Base-by-base conservation (phyloP, 2,888 invertebrate genomes). In the Erpobdella octoculata region DNA sequence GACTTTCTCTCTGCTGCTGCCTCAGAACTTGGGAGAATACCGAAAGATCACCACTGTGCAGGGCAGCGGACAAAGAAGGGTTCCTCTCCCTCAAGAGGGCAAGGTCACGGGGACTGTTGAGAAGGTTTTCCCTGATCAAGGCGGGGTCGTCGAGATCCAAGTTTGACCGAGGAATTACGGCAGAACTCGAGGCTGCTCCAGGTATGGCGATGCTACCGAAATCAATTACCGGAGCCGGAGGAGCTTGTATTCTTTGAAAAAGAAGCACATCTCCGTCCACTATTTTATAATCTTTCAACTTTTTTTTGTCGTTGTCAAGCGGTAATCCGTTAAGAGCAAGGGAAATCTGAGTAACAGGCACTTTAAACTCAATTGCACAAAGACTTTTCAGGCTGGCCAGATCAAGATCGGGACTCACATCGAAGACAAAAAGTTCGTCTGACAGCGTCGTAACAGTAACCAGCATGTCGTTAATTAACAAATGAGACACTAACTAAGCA, bases 391-490 rank as follows among this genome's bases (percentile, higher is more conserved):
- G 93, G 85, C 94, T 94, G 83, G 93, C 93, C 78, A 96, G 84
- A 83, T 95, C 95, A 81, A 96, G 86, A 79, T 96, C 95, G 82
- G 92, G 93, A 74, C 91, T 90, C 33, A 95, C 93, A 80, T 95
- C 95, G 78, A 96, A 85, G 73, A 90, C 88, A 86, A 93, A 93
- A 76, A 94, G 89, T 79, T 90, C 89, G 84, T 93, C 94, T 77
- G 89, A 88, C 76, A 92, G 85, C 72, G 93, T 93, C 48, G 93
- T 91, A 76, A 95, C 91, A 75, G 93, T 94, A 79, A 95, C 88
- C 87, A 91, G 92, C 95, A 95, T 95, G 80, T 83, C 78, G 53
- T 53, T 53, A n/a, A n/a, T n/a, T n/a, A n/a, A n/a, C n/a, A n/a
- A n/a, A n/a, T n/a, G n/a, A n/a, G n/a, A n/a, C n/a, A n/a, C n/a